Evolutionary conservation across 2,888 invertebrate species (phyloP), one percentile per base, ranked within the genome.

Genomic region (Diachrysia chrysitis): DNA sequence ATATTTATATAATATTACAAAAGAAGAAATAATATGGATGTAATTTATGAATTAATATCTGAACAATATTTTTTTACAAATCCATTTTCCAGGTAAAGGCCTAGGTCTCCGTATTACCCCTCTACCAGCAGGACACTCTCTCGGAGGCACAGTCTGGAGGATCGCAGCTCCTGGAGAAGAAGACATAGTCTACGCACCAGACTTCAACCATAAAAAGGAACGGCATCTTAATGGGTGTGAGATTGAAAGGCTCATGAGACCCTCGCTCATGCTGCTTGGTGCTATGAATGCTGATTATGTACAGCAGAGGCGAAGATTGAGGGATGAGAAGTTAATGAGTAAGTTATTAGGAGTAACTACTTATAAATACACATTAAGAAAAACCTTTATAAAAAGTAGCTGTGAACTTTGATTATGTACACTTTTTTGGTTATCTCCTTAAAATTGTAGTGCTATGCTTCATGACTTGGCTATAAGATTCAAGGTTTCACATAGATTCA

Each of bases 151-250:
- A 0, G 98, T 99, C 59, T 99, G 99, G 99, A 98, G 99, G 86
- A 99, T 99, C 23, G 98, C 99, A 35, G 99, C 99, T 87, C 98
- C 99, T 35, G 99, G 99, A 0, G 99, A 99, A 89, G 99, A 99
- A 92, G 99, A 99, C 86, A 99, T 99, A 76, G 97, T 99, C 1
- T 99, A 99, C 91, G 99, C 99, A 0, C 98, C 99, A 0, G 99
- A 99, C 89, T 99, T 99, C 88, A 99, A 99, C 93, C 99, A 99
- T 91, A 99, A 99, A 88, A 99, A 99, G 89, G 99, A 99, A 88
- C 95, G 99, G 51, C 99, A 99, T 96, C 96, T 99, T 48, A 99
- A 99, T 87, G 99, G 99, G 0, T 99, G 99, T 90, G 98, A 99
- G 87, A 95, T 99, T 62, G 99, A 99, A 85, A 97, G 97, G 77